Percentiles rank a stretch among this genome's conserved stretches.
Evolutionary conservation across 2,113 vertebrate species (phyloP).

Genomic region (Geococcyx californianus): DNA sequence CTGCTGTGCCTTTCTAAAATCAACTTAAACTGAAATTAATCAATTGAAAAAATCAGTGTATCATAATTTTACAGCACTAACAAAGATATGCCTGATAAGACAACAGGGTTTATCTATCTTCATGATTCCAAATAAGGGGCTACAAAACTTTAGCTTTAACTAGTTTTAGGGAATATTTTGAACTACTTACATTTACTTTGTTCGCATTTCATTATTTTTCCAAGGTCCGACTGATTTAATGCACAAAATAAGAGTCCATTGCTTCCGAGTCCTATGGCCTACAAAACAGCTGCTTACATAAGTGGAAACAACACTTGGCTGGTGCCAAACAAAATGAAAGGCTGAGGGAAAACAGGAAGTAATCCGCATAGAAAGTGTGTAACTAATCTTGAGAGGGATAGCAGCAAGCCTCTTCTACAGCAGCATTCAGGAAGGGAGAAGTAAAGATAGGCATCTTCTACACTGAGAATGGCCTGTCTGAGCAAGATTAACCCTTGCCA

Average conservation of each 20-base stretch:
- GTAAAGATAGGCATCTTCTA: conserved; percentile 31
- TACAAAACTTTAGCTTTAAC: neutral
- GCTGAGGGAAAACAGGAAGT: conserved; percentile 31
- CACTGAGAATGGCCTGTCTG: conserved; percentile 25
- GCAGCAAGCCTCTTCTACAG: conserved; percentile 3
- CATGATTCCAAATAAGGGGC: neutral
- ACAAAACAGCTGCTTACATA: neutral
- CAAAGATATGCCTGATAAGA: neutral
- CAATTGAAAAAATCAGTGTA: neutral
- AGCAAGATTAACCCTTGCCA: conserved; percentile 52
- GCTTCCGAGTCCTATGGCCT: neutral
- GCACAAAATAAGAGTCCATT: accelerated
- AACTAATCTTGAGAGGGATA: conserved; percentile 26
- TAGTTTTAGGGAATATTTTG: neutral
- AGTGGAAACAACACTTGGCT: conserved; percentile 11
- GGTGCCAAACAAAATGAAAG: conserved; percentile 32
- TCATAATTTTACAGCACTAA: neutral
- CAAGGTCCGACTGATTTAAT: neutral
- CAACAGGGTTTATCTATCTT: neutral
- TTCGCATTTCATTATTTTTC: neutral
- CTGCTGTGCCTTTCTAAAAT: conserved; percentile 16
- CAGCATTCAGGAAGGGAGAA: conserved; percentile 1
- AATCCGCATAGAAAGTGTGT: conserved; percentile 28
- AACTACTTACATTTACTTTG: neutral
- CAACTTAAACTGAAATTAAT: neutral